These are phyloP conservation scores for Canis aureus DNA, from an alignment of 2,113 vertebrate genomes.

Conservation along the genomic window DNA sequence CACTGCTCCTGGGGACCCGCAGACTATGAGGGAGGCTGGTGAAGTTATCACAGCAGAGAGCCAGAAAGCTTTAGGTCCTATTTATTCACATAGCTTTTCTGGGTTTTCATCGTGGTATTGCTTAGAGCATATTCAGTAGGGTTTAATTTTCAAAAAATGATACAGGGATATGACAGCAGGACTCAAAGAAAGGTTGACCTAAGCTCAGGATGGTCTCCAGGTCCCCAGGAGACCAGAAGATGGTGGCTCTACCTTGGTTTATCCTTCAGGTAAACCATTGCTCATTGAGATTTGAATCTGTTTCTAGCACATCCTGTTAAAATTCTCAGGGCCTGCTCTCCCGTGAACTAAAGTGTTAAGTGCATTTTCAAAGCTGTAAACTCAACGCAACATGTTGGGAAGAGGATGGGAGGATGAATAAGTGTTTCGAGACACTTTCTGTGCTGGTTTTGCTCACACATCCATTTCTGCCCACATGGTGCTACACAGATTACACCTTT, in stretches of 20 bases:
- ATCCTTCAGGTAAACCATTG: not conserved
- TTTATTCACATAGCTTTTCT: not conserved
- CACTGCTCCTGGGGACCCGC: not conserved
- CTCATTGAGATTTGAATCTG: slow-evolving; percentile 1
- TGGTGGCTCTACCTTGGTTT: not conserved
- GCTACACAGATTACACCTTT: slow-evolving; percentile 69
- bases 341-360: slow-evolving; percentile 70
- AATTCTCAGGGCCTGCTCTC: slow-evolving; percentile 59
- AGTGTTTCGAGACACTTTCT: slow-evolving; percentile 68
- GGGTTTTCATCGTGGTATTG: not conserved
- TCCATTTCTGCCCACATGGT: slow-evolving; percentile 66
- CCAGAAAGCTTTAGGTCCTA: not conserved
- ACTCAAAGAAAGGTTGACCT: not conserved
- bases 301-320: slow-evolving; percentile 29
- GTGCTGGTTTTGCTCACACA: slow-evolving; percentile 51
- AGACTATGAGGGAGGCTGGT: not conserved
- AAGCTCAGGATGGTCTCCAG: not conserved
- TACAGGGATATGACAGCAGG: not conserved
- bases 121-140: not conserved
- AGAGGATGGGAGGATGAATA: slow-evolving; percentile 73
- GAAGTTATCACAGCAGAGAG: not conserved
- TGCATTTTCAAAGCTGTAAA: slow-evolving; percentile 79
- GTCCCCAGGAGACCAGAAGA: not conserved
- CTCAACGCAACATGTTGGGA: slow-evolving; percentile 66
- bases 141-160: slow-evolving; percentile 5